Evolutionary conservation across 2,113 vertebrate genomes (phyloP).

Genomic region (Platycercus adscitus): DNA sequence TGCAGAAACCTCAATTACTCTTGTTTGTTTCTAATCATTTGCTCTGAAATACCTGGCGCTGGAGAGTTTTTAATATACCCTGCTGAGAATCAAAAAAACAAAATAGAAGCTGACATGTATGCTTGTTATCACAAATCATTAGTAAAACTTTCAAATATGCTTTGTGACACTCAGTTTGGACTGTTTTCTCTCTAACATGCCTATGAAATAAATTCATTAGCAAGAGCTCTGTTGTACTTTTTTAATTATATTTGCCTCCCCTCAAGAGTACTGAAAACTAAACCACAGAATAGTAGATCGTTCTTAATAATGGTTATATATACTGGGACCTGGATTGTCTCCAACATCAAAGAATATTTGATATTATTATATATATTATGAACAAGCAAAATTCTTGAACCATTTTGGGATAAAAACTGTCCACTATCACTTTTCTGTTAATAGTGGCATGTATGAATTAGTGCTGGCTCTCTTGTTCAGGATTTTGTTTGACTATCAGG

Average conservation of each 20-base stretch:
- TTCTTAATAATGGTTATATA: not conserved
- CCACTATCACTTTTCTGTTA: not conserved
- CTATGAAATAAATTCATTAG: not conserved
- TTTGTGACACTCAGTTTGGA: not conserved
- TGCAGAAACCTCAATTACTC: not conserved
- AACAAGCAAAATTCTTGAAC: not conserved
- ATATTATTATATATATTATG: not conserved
- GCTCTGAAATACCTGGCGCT: conserved; percentile 33
- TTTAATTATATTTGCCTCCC: not conserved
- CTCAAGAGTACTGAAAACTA: not conserved
- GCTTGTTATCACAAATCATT: not conserved
- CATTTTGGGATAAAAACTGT: not conserved
- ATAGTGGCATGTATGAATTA: not conserved
- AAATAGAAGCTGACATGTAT: not conserved
- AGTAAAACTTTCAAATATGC: not conserved
- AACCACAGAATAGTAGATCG: not conserved
- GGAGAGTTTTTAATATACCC: not conserved
- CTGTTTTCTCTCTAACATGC: not conserved
- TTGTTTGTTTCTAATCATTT: conserved; percentile 17
- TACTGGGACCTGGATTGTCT: not conserved
- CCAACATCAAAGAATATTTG: not conserved
- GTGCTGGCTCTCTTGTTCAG: not conserved
- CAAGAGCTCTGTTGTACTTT: not conserved
- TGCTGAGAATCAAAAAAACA: not conserved
- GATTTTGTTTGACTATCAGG: not conserved